phyloP scores from a whole-genome alignment of 1,140 invertebrate genomes.

The Ips typographus region DNA sequence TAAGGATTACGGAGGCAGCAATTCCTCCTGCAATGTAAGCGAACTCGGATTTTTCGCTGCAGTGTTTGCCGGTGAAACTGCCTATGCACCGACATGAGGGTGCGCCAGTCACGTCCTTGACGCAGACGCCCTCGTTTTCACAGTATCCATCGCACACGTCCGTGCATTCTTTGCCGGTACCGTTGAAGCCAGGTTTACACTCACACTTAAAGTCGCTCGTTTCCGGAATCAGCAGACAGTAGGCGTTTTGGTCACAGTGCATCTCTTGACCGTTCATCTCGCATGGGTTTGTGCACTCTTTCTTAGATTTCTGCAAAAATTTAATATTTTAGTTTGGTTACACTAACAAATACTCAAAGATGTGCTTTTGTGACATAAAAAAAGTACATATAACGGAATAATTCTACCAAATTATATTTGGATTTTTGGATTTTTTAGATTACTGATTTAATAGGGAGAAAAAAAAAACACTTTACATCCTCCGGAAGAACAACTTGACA shows the following conservation, averaged over 20 bases:
- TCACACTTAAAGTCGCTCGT: conserved; percentile 88
- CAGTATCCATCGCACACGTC: conserved; percentile 88
- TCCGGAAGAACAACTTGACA: too few species aligned
- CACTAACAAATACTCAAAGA: too few species aligned
- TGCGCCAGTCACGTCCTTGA: conserved; percentile 80
- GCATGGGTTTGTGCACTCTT: conserved; percentile 91
- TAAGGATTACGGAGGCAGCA: conserved; percentile 85
- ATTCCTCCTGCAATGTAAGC: conserved; percentile 93
- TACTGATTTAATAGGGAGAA: too few species aligned
- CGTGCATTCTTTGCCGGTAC: conserved; percentile 78
- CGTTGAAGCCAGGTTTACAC: conserved; percentile 93
- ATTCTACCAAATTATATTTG: too few species aligned
- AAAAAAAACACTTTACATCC: too few species aligned
- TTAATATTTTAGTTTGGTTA: too few species aligned
- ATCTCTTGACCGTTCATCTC: conserved; percentile 80
- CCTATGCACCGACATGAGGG: conserved; percentile 87
- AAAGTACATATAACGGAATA: too few species aligned
- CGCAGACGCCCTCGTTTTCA: conserved; percentile 88
- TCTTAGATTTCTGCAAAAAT: conserved; percentile 64
- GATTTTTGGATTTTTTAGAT: too few species aligned
- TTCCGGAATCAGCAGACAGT: conserved; percentile 82
- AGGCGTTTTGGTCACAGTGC: conserved; percentile 85
- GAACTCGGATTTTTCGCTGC: conserved; percentile 89
- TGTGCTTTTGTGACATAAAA: too few species aligned
- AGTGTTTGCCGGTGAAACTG: conserved; percentile 89